Percentiles rank a stretch among this genome's conserved stretches.
phyloP scores from a whole-genome alignment of 2,888 invertebrate genomes.

The Sclerodermus sp. region DNA sequence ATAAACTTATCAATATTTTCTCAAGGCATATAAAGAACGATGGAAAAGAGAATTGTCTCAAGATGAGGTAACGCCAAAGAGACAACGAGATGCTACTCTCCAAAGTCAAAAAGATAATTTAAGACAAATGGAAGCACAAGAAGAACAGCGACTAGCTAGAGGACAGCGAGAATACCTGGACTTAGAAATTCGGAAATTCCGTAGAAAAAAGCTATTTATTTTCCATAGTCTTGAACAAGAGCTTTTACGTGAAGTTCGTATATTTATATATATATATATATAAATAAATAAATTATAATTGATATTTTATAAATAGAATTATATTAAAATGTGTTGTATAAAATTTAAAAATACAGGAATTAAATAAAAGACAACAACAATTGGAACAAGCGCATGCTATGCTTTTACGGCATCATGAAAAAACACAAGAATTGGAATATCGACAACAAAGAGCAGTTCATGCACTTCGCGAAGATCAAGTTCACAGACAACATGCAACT shows the following conservation, averaged over 20 bases:
- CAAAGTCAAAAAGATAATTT: constrained; percentile 92
- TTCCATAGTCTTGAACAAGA: constrained; percentile 90
- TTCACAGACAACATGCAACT: constrained; percentile 88
- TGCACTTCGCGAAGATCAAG: constrained; percentile 83
- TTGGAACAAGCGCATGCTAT: constrained; percentile 93
- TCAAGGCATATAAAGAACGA: constrained; percentile 83
- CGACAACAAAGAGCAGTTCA: constrained; percentile 95
- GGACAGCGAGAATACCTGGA: constrained; percentile 91
- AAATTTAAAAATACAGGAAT: constrained; percentile 67
- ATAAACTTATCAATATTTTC: constrained; percentile 1
- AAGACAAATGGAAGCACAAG: constrained; percentile 87
- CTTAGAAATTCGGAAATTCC: constrained; percentile 88
- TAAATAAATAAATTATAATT: background rate
- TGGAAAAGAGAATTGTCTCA: constrained; percentile 93
- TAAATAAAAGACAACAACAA: constrained; percentile 93
- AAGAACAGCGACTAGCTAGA: constrained; percentile 83
- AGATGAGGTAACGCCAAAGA: constrained; percentile 89
- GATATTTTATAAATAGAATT: too few species aligned
- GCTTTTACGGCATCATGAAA: constrained; percentile 94
- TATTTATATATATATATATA: background rate
- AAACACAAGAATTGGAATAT: constrained; percentile 94
- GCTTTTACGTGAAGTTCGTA: constrained; percentile 78
- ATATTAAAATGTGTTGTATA: background rate
- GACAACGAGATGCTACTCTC: constrained; percentile 86
- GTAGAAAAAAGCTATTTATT: constrained; percentile 84